A percentile compares a stretch with the other conserved stretches of the same genome.
phyloP scores from a whole-genome alignment of 2,888 invertebrate genomes.

The Agrochola macilenta region DNA sequence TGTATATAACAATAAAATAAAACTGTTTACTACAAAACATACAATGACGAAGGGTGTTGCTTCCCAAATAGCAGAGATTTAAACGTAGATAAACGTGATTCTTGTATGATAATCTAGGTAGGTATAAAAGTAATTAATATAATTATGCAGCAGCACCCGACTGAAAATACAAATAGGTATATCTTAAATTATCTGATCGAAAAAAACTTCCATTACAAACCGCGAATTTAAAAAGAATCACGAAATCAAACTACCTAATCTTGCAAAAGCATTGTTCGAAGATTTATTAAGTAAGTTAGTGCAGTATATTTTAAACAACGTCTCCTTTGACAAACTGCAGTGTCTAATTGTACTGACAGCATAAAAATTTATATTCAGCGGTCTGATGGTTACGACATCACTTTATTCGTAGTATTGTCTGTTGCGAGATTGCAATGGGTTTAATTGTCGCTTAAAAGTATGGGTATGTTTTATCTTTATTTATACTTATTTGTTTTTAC shows the following conservation, averaged over 20 bases:
- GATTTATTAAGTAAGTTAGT: constrained; percentile 53
- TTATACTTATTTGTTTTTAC: background rate
- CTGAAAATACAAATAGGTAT: constrained; percentile 33
- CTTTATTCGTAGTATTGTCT: constrained; percentile 56
- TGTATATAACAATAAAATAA: too few species aligned
- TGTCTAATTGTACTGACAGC: constrained; percentile 60
- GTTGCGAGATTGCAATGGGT: constrained; percentile 45
- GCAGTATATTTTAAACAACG: constrained; percentile 58
- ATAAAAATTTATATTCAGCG: constrained; percentile 60
- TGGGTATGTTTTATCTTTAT: constrained; percentile 11
- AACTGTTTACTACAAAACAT: too few species aligned
- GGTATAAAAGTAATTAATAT: background rate
- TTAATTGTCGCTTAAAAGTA: constrained; percentile 46
- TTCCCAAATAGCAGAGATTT: background rate
- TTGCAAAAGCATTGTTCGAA: constrained; percentile 51
- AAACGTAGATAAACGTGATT: background rate
- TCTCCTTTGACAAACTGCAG: constrained; percentile 56
- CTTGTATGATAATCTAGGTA: background rate
- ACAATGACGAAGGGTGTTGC: too few species aligned
- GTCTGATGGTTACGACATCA: constrained; percentile 55
- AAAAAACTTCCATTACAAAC: constrained; percentile 1
- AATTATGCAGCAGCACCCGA: constrained; percentile 22
- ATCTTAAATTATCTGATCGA: background rate
- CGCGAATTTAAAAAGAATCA: constrained; percentile 38
- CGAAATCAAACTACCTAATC: constrained; percentile 31